Evolutionary conservation across 2,888 invertebrate species (phyloP).

Genomic region (Cecidostiba fungosa): DNA sequence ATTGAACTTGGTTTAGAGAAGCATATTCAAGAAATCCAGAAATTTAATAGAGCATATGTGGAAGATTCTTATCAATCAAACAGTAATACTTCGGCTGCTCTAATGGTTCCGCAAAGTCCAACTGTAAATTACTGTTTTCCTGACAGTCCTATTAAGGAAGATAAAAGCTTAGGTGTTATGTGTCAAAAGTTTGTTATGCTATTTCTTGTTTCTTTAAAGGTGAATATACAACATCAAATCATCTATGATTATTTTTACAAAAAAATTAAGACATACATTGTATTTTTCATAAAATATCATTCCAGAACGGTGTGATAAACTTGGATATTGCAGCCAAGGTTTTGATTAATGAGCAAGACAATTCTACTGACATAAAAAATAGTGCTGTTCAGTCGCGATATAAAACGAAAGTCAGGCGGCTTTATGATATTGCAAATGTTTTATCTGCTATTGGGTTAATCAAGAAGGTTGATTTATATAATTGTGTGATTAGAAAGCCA

Average conservation of each 20-base stretch:
- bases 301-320: slow-evolving; percentile 85
- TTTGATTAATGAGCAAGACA: slow-evolving; percentile 82
- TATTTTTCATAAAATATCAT: slow-evolving; percentile 76
- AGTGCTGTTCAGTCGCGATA: slow-evolving; percentile 79
- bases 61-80: slow-evolving; percentile 66
- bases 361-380: slow-evolving; percentile 79
- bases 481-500: slow-evolving; percentile 84
- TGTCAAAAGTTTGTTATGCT: slow-evolving; percentile 88
- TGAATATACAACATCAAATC: slow-evolving; percentile 72
- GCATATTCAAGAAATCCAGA: slow-evolving; percentile 79
- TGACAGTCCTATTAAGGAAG: slow-evolving; percentile 81
- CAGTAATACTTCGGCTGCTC: slow-evolving; percentile 56
- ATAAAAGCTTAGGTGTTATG: slow-evolving; percentile 86
- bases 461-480: slow-evolving; percentile 85
- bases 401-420: slow-evolving; percentile 86
- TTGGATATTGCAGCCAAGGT: slow-evolving; percentile 86
- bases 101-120: slow-evolving; percentile 67
- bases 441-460: slow-evolving; percentile 88
- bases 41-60: slow-evolving; percentile 68
- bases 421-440: slow-evolving; percentile 91
- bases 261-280: slow-evolving; percentile 1
- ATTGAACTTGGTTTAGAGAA: slow-evolving; percentile 82
- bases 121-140: slow-evolving; percentile 64
- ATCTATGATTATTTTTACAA: background rate
- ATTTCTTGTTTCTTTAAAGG: slow-evolving; percentile 85